Base-by-base conservation (phyloP, 2,113 vertebrate species). In the Hepsetus odoe region DNA sequence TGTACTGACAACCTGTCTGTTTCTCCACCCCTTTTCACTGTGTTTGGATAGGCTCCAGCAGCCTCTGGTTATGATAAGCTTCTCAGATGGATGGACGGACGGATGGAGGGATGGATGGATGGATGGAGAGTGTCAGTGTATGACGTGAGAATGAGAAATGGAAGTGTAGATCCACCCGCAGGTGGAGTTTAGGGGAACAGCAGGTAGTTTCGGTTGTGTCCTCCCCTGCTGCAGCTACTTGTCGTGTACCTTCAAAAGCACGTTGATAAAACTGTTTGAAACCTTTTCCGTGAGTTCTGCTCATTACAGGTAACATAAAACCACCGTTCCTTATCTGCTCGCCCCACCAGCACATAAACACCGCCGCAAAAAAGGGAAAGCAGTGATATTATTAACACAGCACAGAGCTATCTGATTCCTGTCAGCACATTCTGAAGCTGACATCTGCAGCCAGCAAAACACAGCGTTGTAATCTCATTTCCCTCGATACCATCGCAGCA, bases 371-470 rank as follows among this genome's bases (percentile, higher is more conserved):
- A 14, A 14, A n/a, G n/a, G 26, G 56, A 4, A 14, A 32, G 56
- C 28, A 30, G 59, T 6, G 5, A 13, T 62, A 33, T 33, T 62
- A 62, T 33, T 33, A 62, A 10, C n/a, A 33, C 24, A 30, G 58
- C 24, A 61, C 58, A 33, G 30, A 33, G 59, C 16, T 62, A 33
- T 62, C 13, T 2, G 30, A 16, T 16, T 62, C 14, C 28, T 20
- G 59, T 18, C 59, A 32, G 14, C 30, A 2, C 59, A 28, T 62
- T 18, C 59, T 4, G 59, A 33, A 33, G 16, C 30, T 20, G 14
- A 62, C 59, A 32, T 32, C 28, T 62, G 59, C 30, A 62, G 59
- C 28, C 58, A 62, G 59, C 28, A 32, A 62, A 32, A 62, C 59
- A 30, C 59, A 62, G 59, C 14, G 3, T 16, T 62, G 59, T 32